Evolutionary conservation across 2,797 vertebrate genomes (phyloP), one percentile per base, ranked within the genome.

Genomic region (Anomalospiza imberbis): DNA sequence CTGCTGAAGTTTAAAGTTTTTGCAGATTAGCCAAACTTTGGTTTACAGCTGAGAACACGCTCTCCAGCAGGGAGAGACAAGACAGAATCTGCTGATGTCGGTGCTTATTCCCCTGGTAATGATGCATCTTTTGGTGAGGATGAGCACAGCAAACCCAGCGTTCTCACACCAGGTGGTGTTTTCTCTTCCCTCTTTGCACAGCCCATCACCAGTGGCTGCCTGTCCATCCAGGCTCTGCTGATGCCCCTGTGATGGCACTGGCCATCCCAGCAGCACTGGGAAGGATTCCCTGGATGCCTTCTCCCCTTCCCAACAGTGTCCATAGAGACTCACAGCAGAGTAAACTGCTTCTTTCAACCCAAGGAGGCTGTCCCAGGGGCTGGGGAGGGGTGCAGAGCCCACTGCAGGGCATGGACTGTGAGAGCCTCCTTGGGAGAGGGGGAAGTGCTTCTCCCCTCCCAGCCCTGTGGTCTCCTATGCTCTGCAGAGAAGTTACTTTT

Each of bases 61-160:
- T 47, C 58, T 50, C 61, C 75, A 31, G 77, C 4, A 2, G 48
- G 68, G 53, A 25, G 32, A 68, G 70, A 7, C 0, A 3, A 68
- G 70, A 7, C 0, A 3, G 38, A 31, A 54, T 5, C 86, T 73
- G 88, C 74, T 70, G 95, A 34, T 36, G 42, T 7, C 1, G 0
- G 36, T 4, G 13, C 45, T 11, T 57, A 3, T 4, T 14, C 31
- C n/a, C 31, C 17, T 4, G 2, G 0, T 7, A 66, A 73, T 1
- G 24, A 62, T 3, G 19, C n/a, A 25, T 4, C 40, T n/a, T 53
- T 31, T 0, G 0, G 55, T 7, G 28, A 38, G 38, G 25, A 6
- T 0, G 13, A 84, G 58, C 54, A 8, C 7, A 55, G 13, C 14
- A 12, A 34, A 51, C 8, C 0, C 5, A 40, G 22, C 3, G 3